Evolutionary conservation across 2,113 vertebrate genomes (phyloP).

Genomic region (Onychostruthus taczanowskii): DNA sequence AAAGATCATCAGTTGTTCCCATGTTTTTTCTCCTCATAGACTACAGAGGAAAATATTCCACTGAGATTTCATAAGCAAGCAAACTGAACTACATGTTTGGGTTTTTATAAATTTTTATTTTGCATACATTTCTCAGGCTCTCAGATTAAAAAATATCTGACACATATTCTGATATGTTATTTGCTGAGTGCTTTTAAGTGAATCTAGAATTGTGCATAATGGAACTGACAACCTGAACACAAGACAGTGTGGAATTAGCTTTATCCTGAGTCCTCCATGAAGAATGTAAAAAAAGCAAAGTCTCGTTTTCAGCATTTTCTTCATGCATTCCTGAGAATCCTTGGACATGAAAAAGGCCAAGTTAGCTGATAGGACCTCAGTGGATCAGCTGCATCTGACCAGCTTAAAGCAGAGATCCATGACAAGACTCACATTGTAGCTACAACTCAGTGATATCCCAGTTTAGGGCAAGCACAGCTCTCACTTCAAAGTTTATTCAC

Average conservation of each 20-base stretch:
- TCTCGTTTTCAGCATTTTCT: neutral
- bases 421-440: neutral
- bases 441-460: neutral
- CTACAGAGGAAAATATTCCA: neutral
- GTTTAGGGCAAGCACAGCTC: neutral
- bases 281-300: neutral
- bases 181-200: neutral
- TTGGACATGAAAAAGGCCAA: neutral
- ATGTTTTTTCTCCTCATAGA: neutral
- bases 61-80: neutral
- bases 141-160: neutral
- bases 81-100: neutral
- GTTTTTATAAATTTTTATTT: neutral
- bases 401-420: neutral
- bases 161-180: neutral
- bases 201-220: neutral
- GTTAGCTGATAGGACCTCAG: neutral
- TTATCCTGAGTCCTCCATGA: neutral
- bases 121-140: neutral
- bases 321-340: neutral
- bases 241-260: neutral
- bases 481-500: neutral
- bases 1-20: neutral
- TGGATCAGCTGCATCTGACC: neutral
- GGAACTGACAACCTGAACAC: neutral